Percentiles rank a stretch among this genome's conserved stretches.
These are phyloP conservation scores for Sceliomorpha sp. DNA, from an alignment of 2,888 invertebrate genomes.

Conservation along the genomic window DNA sequence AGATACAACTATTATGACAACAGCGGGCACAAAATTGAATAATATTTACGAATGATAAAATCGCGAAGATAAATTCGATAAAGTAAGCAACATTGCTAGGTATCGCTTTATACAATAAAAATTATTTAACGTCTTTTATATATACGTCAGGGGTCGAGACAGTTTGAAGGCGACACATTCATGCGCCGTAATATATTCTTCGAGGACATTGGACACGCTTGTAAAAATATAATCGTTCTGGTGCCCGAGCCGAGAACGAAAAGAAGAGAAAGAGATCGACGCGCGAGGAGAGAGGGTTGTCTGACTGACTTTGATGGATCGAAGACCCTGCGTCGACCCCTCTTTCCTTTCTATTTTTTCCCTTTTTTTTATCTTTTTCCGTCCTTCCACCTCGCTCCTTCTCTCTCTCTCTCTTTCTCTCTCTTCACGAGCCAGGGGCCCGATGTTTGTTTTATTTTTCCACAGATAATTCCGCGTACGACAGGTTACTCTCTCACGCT, in stretches of 20 bases:
- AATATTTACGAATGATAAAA: constrained; percentile 31
- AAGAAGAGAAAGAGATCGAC: constrained; percentile 44
- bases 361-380: constrained; percentile 14
- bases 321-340: constrained; percentile 69
- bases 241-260: constrained; percentile 38
- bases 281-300: constrained; percentile 55
- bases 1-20: constrained; percentile 26
- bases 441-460: constrained; percentile 74
- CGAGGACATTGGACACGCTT: constrained; percentile 77
- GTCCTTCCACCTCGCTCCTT: constrained; percentile 15
- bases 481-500: constrained; percentile 77
- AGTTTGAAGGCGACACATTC: constrained; percentile 47
- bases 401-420: no score
- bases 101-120: constrained; percentile 35
- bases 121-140: constrained; percentile 49
- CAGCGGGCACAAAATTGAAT: neutral
- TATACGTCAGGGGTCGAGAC: constrained; percentile 45
- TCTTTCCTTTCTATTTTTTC: constrained; percentile 19
- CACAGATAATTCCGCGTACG: constrained; percentile 67
- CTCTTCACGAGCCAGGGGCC: constrained; percentile 21
- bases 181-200: constrained; percentile 70
- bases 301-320: constrained; percentile 78
- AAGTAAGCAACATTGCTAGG: neutral
- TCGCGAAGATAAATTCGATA: neutral
- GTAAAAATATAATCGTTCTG: constrained; percentile 70